Base-by-base conservation (phyloP, 2,888 invertebrate genomes). In the Pyralis farinalis region DNA sequence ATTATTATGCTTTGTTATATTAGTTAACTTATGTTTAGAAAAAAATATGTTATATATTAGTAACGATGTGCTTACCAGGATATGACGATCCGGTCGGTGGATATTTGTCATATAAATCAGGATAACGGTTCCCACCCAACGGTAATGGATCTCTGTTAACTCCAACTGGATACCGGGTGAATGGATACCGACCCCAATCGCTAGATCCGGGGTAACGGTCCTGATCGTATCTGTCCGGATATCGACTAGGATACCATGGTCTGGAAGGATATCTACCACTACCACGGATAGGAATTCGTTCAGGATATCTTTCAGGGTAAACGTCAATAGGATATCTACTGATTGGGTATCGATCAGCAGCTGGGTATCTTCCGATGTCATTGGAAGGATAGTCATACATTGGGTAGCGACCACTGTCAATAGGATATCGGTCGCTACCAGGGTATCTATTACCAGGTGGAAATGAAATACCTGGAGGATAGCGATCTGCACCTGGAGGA, bases 51-150 rank as follows among this genome's bases (percentile, higher is more conserved):
- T 11, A 10, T 29, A 22, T 28, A 32, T 42, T 40, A 46, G 36
- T 43, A 34, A 34, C 25, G 11, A 41, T 39, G 55, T 75, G 75
- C 87, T 85, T 77, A 88, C 88, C 88, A 61, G 84, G 85, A 60
- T 82, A 86, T 62, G 87, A 85, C 47, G 87, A 82, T 77, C 87
- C 87, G 79, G 83, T 84, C 77, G 88, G 87, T 77, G 92, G 91
- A 86, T 91, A 91, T 69, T 91, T 89, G 57, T 90, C 90, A 67
- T 89, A 85, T 46, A 86, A 59, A 55, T 85, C 80, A 35, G 90
- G 89, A 61, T 87, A 87, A 53, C 90, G 83, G 54, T 86, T 85
- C 27, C 86, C 88, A 33, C 89, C 90, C 35, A 77, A 63, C 22
- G 91, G 91, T 57, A 80, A 75, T 27, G 90, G 88, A 55, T 88